Percentiles rank a stretch among this genome's conserved stretches.
Conservation (phyloP, 2,888 invertebrate species). For the Acrobasis suavella region DNA sequence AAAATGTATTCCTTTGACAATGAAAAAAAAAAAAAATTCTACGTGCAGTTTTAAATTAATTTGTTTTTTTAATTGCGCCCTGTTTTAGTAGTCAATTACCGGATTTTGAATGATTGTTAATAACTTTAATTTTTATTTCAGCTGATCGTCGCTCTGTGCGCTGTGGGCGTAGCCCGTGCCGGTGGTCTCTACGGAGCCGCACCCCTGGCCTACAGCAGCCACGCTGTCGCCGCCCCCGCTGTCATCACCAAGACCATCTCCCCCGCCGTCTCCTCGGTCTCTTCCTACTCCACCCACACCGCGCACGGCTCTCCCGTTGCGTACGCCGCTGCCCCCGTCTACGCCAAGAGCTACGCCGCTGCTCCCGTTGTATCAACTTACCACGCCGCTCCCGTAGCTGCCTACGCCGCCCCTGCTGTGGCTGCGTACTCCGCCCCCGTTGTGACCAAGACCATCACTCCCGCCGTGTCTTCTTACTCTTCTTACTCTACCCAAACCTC, state of each 20-base stretch:
- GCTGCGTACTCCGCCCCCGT: constrained; percentile 41
- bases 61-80: no score
- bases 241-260: constrained; percentile 45
- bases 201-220: constrained; percentile 74
- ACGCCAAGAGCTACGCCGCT: constrained; percentile 68
- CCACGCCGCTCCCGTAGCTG: constrained; percentile 40
- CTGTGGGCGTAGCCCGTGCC: constrained; percentile 82
- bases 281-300: constrained; percentile 54
- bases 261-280: constrained; percentile 41
- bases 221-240: constrained; percentile 53
- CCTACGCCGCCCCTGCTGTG: constrained; percentile 41
- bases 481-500: constrained; percentile 41
- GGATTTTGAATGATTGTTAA: background rate
- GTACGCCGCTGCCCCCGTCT: constrained; percentile 49
- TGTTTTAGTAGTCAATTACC: no score
- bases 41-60: no score
- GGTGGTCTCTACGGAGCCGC: constrained; percentile 76
- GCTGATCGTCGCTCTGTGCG: constrained; percentile 83
- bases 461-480: constrained; percentile 42
- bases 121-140: constrained; percentile 41
- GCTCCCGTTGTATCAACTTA: constrained; percentile 40
- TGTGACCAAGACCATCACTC: constrained; percentile 55
- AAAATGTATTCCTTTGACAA: background rate
- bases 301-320: constrained; percentile 48
- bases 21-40: no score